phyloP scores from a whole-genome alignment of 2,888 invertebrate genomes.

The Scaeva pyrastri region DNA sequence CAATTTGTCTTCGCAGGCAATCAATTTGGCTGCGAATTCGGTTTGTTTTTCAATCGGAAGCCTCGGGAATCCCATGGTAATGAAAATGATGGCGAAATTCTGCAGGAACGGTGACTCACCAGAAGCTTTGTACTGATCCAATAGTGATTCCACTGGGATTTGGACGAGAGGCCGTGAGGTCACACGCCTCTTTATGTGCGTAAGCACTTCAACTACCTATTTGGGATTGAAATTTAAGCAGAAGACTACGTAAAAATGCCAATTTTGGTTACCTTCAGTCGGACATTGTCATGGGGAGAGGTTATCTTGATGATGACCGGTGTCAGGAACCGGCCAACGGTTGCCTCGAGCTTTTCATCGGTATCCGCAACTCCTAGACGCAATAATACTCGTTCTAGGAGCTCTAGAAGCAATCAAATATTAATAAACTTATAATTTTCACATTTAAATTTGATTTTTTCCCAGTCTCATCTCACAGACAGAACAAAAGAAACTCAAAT shows the following conservation, averaged over 20 bases:
- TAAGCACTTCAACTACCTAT: conserved; percentile 95
- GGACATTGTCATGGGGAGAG: conserved; percentile 93
- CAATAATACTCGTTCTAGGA: conserved; percentile 94
- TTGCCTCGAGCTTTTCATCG: conserved; percentile 94
- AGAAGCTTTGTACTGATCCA: conserved; percentile 90
- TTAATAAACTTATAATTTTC: neutral
- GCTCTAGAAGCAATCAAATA: conserved; percentile 85
- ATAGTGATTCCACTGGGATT: conserved; percentile 92
- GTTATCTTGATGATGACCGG: conserved; percentile 96
- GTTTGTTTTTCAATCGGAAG: conserved; percentile 90
- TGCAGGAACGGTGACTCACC: conserved; percentile 88
- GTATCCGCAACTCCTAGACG: conserved; percentile 94
- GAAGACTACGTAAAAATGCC: conserved; percentile 34
- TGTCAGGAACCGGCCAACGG: conserved; percentile 91
- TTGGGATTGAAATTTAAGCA: neutral
- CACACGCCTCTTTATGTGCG: conserved; percentile 95
- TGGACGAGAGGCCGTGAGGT: conserved; percentile 93
- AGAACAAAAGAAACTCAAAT: conserved; percentile 16
- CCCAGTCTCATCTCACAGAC: conserved; percentile 48
- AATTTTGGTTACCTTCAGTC: conserved; percentile 88
- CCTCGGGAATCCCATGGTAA: conserved; percentile 95
- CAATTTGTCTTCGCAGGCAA: conserved; percentile 92
- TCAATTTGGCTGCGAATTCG: conserved; percentile 89
- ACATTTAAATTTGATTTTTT: conserved; percentile 18
- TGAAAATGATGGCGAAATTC: conserved; percentile 97